A percentile compares a stretch with the other conserved stretches of the same genome.
Conservation (phyloP, 2,113 vertebrate species). For the Hoplias malabaricus region DNA sequence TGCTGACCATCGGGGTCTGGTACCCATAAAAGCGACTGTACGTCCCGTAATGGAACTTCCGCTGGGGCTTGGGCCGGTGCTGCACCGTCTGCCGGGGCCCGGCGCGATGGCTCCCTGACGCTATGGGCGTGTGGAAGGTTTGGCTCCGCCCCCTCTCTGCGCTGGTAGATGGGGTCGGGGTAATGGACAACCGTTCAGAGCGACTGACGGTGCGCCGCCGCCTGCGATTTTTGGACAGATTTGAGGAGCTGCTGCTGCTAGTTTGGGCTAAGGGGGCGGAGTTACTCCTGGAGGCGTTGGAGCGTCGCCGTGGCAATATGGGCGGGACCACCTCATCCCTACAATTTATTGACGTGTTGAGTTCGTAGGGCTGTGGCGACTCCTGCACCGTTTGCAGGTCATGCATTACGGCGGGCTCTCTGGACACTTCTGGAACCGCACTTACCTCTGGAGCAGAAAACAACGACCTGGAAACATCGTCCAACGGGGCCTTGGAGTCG, state of each 20-base stretch:
- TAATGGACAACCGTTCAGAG: conserved; percentile 49
- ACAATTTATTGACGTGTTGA: conserved; percentile 88
- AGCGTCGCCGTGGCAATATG: conserved; percentile 69
- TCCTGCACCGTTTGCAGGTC: conserved; percentile 19
- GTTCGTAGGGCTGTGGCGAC: conserved; percentile 81
- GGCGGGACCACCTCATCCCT: conserved; percentile 83
- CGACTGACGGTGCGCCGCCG: conserved; percentile 78
- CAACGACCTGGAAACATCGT: not conserved
- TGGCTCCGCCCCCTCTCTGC: conserved; percentile 55
- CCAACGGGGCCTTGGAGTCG: conserved; percentile 4
- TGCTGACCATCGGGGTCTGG: conserved; percentile 66
- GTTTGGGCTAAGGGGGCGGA: conserved; percentile 29
- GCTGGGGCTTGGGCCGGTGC: conserved; percentile 42
- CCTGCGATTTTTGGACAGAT: conserved; percentile 67
- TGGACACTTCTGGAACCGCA: conserved; percentile 44
- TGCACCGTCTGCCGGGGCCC: not conserved
- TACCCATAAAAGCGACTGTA: conserved; percentile 86
- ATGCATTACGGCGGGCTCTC: conserved; percentile 34
- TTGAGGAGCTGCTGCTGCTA: conserved; percentile 35
- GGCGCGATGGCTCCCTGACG: conserved; percentile 29
- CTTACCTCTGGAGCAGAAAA: not conserved
- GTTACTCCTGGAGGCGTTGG: conserved; percentile 65
- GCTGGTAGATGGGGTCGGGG: not conserved
- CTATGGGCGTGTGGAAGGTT: conserved; percentile 67
- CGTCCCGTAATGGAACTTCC: conserved; percentile 82